Percentiles rank a stretch among this genome's conserved stretches.
phyloP scores from a whole-genome alignment of 2,888 invertebrate genomes.

The Epinotia brunnichana region DNA sequence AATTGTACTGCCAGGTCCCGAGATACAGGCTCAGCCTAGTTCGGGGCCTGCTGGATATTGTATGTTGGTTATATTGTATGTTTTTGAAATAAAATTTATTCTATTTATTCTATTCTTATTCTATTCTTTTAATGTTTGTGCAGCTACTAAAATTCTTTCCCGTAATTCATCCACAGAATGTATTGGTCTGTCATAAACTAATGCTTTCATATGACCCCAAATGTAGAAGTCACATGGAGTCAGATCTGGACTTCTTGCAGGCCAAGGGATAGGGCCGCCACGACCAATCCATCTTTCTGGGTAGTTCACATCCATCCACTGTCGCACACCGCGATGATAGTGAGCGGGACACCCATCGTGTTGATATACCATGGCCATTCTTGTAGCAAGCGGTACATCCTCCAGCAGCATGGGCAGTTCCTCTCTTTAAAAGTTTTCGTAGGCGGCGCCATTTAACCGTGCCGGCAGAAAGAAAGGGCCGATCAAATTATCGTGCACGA shows the following conservation, averaged over 20 bases:
- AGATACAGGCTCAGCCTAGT: too few species aligned
- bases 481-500: conserved; percentile 9
- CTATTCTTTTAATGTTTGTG: conserved; percentile 7
- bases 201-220: conserved; percentile 10
- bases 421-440: background rate
- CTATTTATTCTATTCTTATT: too few species aligned
- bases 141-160: conserved; percentile 4
- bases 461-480: conserved; percentile 14
- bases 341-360: conserved; percentile 15
- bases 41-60: too few species aligned
- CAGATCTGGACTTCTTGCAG: conserved; percentile 16
- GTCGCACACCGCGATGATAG: background rate
- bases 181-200: conserved; percentile 5
- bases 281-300: conserved; percentile 7
- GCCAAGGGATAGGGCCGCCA: conserved; percentile 9
- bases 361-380: background rate
- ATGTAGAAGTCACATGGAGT: conserved; percentile 18
- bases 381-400: conserved; percentile 14
- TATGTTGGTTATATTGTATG: too few species aligned
- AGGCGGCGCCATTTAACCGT: conserved; percentile 10
- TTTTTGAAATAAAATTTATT: too few species aligned
- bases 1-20: too few species aligned
- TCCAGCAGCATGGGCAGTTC: conserved; percentile 13
- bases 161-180: background rate
- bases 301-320: conserved; percentile 3